phyloP scores from a whole-genome alignment of 2,113 vertebrate species.

The Coryphaenoides rupestris region DNA sequence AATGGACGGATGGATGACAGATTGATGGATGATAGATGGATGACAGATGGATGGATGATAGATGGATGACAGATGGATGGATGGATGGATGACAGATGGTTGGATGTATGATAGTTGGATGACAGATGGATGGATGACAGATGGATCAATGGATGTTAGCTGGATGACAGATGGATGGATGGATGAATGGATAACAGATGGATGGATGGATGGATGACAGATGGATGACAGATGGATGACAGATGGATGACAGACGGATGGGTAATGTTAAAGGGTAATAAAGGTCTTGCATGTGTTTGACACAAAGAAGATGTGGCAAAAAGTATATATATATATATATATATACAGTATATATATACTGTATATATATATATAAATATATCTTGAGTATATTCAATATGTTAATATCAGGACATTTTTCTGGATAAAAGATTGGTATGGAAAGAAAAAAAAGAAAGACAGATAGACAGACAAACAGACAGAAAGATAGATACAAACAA shows the following conservation, averaged over 20 bases:
- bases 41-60: too few relatives aligned
- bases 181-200: not conserved
- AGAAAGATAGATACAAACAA: too few relatives aligned
- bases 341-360: too few relatives aligned
- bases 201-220: not conserved
- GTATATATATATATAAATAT: too few relatives aligned
- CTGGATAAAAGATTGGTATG: too few relatives aligned
- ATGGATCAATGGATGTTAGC: not conserved
- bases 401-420: too few relatives aligned
- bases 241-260: not conserved
- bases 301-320: too few relatives aligned
- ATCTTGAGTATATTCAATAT: too few relatives aligned
- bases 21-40: constrained; percentile 1
- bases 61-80: not conserved
- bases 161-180: not conserved
- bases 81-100: constrained; percentile 8
- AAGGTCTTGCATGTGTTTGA: too few relatives aligned
- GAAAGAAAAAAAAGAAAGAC: constrained; percentile 67
- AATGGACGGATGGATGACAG: constrained; percentile 3
- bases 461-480: constrained; percentile 17
- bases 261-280: too few relatives aligned
- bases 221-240: not conserved
- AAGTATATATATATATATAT: too few relatives aligned
- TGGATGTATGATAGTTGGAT: not conserved
- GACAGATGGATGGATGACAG: constrained; percentile 12